Conservation (phyloP, 2,888 invertebrate species). For the Ichneumon xanthorius region DNA sequence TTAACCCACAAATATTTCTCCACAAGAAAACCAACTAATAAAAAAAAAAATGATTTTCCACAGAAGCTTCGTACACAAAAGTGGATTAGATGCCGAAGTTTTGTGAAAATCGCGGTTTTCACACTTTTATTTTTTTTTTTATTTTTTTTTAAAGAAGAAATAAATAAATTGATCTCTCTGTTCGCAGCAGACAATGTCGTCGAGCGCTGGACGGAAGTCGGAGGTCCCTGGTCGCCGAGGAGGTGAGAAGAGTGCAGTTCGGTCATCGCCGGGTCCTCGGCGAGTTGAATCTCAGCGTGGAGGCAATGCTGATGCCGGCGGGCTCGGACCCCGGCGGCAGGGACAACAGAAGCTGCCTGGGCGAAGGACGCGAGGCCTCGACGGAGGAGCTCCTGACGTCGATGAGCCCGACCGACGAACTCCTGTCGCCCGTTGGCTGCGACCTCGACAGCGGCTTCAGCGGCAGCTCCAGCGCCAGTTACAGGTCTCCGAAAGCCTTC, state of each 20-base stretch:
- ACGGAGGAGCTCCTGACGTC: conserved; percentile 87
- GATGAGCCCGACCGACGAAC: conserved; percentile 90
- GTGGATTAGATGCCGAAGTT: too few species aligned
- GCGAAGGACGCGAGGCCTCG: conserved; percentile 87
- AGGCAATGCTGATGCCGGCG: conserved; percentile 96
- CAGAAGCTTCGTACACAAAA: too few species aligned
- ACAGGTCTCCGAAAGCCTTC: conserved; percentile 81
- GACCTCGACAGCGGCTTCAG: conserved; percentile 94
- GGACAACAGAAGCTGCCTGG: conserved; percentile 87
- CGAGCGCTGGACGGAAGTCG: conserved; percentile 80
- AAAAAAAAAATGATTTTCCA: too few species aligned
- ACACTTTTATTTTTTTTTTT: neutral
- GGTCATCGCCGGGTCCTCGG: conserved; percentile 93
- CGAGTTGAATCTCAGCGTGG: conserved; percentile 94
- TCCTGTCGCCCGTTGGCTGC: conserved; percentile 89
- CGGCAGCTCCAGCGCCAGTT: conserved; percentile 93
- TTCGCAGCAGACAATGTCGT: conserved; percentile 80
- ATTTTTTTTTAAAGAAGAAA: neutral
- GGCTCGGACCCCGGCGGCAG: conserved; percentile 85
- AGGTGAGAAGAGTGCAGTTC: conserved; percentile 93
- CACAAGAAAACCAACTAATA: too few species aligned
- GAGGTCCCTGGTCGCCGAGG: conserved; percentile 90
- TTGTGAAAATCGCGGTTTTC: neutral
- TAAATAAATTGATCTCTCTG: neutral
- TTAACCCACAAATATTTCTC: too few species aligned